Percentiles rank a stretch among this genome's conserved stretches.
phyloP scores from a whole-genome alignment of 2,113 vertebrate species.

The Phrynocephalus versicolor region DNA sequence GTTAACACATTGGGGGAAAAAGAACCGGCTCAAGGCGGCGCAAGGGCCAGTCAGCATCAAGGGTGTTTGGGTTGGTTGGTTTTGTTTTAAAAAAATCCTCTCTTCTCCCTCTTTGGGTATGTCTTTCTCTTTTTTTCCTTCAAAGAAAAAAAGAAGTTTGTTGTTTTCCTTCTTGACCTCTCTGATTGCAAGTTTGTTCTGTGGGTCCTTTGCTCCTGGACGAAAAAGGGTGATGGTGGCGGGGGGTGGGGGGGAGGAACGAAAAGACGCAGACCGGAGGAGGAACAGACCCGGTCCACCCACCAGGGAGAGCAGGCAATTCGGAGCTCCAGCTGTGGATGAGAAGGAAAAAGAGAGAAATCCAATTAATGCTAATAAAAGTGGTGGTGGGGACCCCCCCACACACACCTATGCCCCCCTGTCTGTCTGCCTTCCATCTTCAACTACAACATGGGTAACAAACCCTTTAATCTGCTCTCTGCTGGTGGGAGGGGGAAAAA shows the following conservation, averaged over 20 bases:
- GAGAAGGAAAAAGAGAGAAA: too few relatives aligned
- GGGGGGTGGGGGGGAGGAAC: background rate
- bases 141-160: too few relatives aligned
- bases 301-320: background rate
- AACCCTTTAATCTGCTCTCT: too few relatives aligned
- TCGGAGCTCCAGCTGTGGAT: background rate
- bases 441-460: too few relatives aligned
- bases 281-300: background rate
- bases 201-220: conserved; percentile 35
- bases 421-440: too few relatives aligned
- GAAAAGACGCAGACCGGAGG: background rate
- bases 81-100: too few relatives aligned
- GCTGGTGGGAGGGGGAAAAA: too few relatives aligned
- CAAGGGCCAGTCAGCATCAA: background rate
- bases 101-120: background rate
- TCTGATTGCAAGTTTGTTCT: conserved; percentile 40
- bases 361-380: too few relatives aligned
- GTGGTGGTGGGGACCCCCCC: too few relatives aligned
- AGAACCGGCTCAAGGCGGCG: background rate
- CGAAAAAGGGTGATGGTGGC: background rate
- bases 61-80: too few relatives aligned
- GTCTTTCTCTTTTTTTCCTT: too few relatives aligned
- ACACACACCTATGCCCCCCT: too few relatives aligned
- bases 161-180: conserved; percentile 28
- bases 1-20: background rate